Base-by-base conservation (phyloP, 2,797 vertebrate species). In the Sebastes iracundus region DNA sequence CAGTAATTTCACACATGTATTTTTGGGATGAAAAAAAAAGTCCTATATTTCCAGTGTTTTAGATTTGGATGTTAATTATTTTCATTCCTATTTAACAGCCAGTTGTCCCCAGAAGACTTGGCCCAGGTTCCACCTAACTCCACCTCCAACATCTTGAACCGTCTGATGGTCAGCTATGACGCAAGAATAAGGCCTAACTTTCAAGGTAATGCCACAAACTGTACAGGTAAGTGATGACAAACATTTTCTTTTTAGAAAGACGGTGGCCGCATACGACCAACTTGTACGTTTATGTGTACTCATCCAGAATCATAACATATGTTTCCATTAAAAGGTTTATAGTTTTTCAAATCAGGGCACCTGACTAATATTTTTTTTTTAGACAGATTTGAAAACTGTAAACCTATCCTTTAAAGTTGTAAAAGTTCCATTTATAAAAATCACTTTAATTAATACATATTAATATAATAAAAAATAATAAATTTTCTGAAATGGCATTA, bases 141-240 rank as follows among this genome's bases (percentile, higher is more conserved):
- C 20, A 99, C 98, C 20, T 99, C 97, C 90, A 99, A 98, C 93
- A 99, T 99, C 87, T 90, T 99, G 88, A 99, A 99, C 84, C 96
- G 97, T 23, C 92, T 99, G 7, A 94, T 99, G 92, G 95, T 98
- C 91, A 97, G 94, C 80, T 99, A 99, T 74, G 98, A 99, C 87
- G 96, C 98, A 72, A 96, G 98, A 90, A 98, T 99, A 93, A 96
- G 98, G 71, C 98, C 98, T 30, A 99, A 99, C 94, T 99, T 99
- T 92, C 97, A 99, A 98, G 98, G 98, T 99, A 94, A 84, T 38
- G 32, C n/a, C 60, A 11, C 20, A 72, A 14, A 52, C 12, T 42
- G 2, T 28, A 62, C 30, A 66, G 38, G 38, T 64, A 67, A 56
- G 22, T 42, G 12, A 13, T 61, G 46, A 65, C 16, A 72, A 27